Evolutionary conservation across 2,797 vertebrate species (phyloP).

Genomic region (Helicolenus hilgendorfi): DNA sequence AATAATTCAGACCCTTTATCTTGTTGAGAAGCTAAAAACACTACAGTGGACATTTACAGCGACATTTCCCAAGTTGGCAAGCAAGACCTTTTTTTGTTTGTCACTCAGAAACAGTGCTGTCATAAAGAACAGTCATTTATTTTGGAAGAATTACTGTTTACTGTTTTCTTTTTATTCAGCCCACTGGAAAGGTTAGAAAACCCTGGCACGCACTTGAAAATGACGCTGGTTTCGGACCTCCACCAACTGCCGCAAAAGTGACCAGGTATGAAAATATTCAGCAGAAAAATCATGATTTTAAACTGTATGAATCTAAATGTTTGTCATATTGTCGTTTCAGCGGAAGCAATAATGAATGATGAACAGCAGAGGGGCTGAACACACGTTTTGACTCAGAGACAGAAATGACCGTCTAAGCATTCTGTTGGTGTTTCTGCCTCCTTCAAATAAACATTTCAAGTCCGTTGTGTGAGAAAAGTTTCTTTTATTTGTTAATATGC

Average conservation of each 20-base stretch:
- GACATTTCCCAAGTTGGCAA: neutral
- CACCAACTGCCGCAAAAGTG: accelerated
- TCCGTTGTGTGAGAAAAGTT: conserved; percentile 2
- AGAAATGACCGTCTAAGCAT: neutral
- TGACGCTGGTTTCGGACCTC: accelerated
- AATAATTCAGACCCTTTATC: neutral
- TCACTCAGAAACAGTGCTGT: neutral
- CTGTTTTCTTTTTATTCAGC: neutral
- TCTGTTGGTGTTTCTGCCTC: neutral
- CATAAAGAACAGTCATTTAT: neutral
- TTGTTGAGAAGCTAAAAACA: neutral
- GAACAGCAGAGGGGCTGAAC: neutral
- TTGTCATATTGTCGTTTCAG: neutral
- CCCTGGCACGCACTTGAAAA: too few relatives aligned
- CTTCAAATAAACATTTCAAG: conserved; percentile 44
- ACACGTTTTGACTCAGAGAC: neutral
- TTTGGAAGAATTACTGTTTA: neutral
- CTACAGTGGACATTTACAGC: neutral
- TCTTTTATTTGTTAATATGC: conserved; percentile 49
- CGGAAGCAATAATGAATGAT: neutral
- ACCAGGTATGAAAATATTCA: neutral
- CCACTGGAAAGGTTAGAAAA: too few relatives aligned
- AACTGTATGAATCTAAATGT: neutral
- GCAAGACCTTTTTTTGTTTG: neutral
- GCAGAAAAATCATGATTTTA: neutral